phyloP scores from a whole-genome alignment of 2,888 invertebrate species.

The Chydorus sphaericus region DNA sequence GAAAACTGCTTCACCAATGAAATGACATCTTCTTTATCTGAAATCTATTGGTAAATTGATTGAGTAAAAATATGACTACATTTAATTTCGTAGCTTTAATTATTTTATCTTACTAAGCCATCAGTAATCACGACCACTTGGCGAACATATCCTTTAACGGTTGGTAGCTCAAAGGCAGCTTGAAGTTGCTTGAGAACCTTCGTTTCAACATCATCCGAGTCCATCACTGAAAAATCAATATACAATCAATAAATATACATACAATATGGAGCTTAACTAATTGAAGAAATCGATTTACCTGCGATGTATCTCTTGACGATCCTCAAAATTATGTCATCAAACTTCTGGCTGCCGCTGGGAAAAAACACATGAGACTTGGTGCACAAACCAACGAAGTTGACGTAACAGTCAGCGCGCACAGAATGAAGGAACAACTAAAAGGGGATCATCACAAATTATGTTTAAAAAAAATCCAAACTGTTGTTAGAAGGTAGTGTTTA shows the following conservation, averaged over 20 bases:
- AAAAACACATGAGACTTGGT: constrained; percentile 22
- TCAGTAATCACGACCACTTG: constrained; percentile 29
- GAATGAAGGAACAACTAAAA: constrained; percentile 26
- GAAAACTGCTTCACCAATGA: constrained; percentile 22
- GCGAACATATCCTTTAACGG: constrained; percentile 21
- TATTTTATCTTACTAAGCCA: constrained; percentile 25
- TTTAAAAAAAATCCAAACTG: not conserved
- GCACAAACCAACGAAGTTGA: constrained; percentile 32
- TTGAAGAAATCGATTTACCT: not conserved
- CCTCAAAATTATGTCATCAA: constrained; percentile 22
- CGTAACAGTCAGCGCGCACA: constrained; percentile 26
- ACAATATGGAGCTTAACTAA: too few relatives aligned
- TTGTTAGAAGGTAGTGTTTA: too few relatives aligned
- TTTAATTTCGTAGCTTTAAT: too few relatives aligned
- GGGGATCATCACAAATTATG: not conserved
- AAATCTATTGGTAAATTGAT: too few relatives aligned
- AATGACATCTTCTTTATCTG: constrained; percentile 25
- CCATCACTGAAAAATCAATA: constrained; percentile 21
- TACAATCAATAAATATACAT: too few relatives aligned
- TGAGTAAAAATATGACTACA: too few relatives aligned
- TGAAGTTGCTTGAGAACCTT: constrained; percentile 25
- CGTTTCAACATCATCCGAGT: constrained; percentile 26
- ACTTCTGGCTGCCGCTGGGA: constrained; percentile 21
- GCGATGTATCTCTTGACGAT: constrained; percentile 18
- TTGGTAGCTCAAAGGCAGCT: constrained; percentile 20